A percentile compares a stretch with the other conserved stretches of the same genome.
phyloP scores from a whole-genome alignment of 2,888 invertebrate genomes.

The Phalera bucephala region DNA sequence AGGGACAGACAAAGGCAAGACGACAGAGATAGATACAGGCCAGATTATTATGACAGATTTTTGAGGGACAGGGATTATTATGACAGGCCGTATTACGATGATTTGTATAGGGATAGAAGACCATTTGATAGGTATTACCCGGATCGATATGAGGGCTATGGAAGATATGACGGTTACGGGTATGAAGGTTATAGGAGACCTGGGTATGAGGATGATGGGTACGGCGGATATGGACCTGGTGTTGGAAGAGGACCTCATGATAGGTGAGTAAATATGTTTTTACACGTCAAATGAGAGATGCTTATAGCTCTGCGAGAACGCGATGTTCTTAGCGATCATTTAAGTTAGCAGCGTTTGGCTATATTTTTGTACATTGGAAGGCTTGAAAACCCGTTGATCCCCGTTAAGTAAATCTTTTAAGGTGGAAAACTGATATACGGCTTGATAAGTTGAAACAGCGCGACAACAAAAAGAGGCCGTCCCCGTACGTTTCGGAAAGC shows the following conservation, averaged over 20 bases:
- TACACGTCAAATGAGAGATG: no score
- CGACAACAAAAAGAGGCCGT: no score
- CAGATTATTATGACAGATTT: conserved; percentile 71
- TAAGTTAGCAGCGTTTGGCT: no score
- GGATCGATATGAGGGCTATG: conserved; percentile 44
- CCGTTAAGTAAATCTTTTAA: no score
- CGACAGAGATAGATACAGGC: conserved; percentile 68
- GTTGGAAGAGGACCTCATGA: conserved; percentile 74
- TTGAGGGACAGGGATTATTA: conserved; percentile 60
- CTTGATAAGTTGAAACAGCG: no score
- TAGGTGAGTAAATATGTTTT: conserved; percentile 68
- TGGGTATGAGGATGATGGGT: conserved; percentile 53
- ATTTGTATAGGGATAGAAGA: conserved; percentile 55
- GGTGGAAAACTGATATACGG: no score
- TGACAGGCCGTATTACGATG: conserved; percentile 54
- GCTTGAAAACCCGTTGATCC: no score
- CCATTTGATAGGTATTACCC: conserved; percentile 61
- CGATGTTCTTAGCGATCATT: no score
- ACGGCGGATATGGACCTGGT: conserved; percentile 61
- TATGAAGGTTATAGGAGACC: conserved; percentile 59
- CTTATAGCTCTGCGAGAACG: no score
- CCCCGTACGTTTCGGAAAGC: no score
- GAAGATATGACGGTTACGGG: conserved; percentile 40
- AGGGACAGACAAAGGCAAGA: conserved; percentile 53
- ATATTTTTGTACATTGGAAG: no score